A percentile compares a stretch with the other conserved stretches of the same genome.
Evolutionary conservation across 1,140 invertebrate species (phyloP).

Genomic region (Drosophila eugracilis): DNA sequence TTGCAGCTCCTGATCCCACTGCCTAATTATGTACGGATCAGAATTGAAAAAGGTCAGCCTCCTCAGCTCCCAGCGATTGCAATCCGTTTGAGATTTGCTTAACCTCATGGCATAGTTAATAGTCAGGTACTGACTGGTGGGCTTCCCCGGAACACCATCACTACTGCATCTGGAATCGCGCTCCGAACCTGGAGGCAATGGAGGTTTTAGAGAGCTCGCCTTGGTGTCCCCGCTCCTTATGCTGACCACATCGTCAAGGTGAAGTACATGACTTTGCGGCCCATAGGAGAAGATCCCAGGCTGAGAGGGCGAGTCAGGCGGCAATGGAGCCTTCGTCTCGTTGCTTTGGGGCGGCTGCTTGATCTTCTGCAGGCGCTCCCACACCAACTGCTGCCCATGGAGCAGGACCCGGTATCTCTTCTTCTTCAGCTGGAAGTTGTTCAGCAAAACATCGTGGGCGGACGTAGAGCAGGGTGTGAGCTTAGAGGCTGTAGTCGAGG

Average conservation of each 20-base stretch:
- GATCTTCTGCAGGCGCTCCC: slow-evolving; percentile 85
- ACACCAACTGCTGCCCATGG: slow-evolving; percentile 87
- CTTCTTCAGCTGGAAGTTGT: slow-evolving; percentile 87
- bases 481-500: slow-evolving; percentile 14
- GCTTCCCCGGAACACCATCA: slow-evolving; percentile 26
- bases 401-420: slow-evolving; percentile 89
- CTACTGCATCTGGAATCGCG: slow-evolving; percentile 16
- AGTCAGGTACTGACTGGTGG: slow-evolving; percentile 86
- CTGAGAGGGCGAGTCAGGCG: slow-evolving; percentile 14
- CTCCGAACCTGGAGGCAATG: slow-evolving; percentile 8
- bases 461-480: slow-evolving; percentile 14
- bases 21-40: slow-evolving; percentile 87
- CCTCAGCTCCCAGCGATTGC: slow-evolving; percentile 88
- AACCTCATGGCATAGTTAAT: slow-evolving; percentile 88
- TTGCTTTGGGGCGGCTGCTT: slow-evolving; percentile 73
- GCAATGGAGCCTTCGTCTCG: slow-evolving; percentile 80
- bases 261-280: slow-evolving; percentile 61
- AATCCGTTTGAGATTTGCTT: slow-evolving; percentile 83
- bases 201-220: slow-evolving; percentile 51
- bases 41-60: slow-evolving; percentile 87
- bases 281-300: slow-evolving; percentile 53
- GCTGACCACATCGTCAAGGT: slow-evolving; percentile 73
- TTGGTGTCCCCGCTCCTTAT: slow-evolving; percentile 67
- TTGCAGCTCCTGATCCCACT: slow-evolving; percentile 88
- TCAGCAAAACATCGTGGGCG: slow-evolving; percentile 85